Evolutionary conservation across 2,888 invertebrate genomes (phyloP).

Genomic region (Drosophila rellima): DNA sequence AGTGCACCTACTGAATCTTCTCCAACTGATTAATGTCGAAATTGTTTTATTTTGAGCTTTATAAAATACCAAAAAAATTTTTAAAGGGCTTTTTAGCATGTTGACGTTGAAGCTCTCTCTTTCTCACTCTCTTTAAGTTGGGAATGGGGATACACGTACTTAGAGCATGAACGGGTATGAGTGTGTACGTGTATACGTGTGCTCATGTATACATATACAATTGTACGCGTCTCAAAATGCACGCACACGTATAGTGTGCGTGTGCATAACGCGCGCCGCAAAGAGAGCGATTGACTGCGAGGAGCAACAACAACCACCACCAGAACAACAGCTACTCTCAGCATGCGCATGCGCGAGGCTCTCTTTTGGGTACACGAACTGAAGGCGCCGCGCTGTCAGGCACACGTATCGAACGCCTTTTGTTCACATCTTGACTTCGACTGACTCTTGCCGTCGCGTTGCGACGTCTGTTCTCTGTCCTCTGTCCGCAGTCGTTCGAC

Average conservation of each 20-base stretch:
- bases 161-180: conserved; percentile 1
- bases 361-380: conserved; percentile 59
- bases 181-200: conserved; percentile 9
- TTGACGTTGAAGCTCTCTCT: conserved; percentile 6
- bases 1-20: conserved; percentile 34
- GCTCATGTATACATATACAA: conserved; percentile 2
- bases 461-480: conserved; percentile 16
- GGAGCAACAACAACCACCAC: conserved; percentile 42
- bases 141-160: conserved; percentile 38
- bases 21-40: conserved; percentile 28
- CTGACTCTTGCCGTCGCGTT: conserved; percentile 50
- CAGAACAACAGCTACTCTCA: conserved; percentile 27
- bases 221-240: conserved; percentile 14
- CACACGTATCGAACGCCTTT: conserved; percentile 71
- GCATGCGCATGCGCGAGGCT: conserved; percentile 64
- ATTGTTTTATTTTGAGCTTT: conserved; percentile 13
- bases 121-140: conserved; percentile 40
- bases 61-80: not conserved
- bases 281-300: conserved; percentile 45
- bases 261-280: conserved; percentile 73
- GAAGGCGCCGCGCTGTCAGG: conserved; percentile 67
- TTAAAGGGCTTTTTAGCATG: not conserved
- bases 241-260: conserved; percentile 69
- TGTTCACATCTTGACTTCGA: conserved; percentile 65
- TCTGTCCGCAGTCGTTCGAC: not conserved